Evolutionary conservation across 2,888 invertebrate genomes (phyloP), one percentile per base, ranked within the genome.

Genomic region (Phyllotreta striolata): DNA sequence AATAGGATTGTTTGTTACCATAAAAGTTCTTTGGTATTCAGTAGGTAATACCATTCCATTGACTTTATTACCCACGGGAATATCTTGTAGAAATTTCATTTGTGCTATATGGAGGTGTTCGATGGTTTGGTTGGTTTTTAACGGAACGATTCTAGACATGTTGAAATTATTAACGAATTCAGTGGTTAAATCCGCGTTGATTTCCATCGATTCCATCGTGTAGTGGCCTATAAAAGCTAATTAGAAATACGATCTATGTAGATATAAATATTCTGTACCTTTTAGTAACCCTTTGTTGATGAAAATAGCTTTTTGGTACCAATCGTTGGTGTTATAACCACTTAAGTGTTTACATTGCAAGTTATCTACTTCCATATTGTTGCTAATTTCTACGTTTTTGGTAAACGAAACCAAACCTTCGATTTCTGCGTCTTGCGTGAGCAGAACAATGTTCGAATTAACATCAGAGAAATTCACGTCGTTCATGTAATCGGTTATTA

Each of bases 11-110:
- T n/a, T n/a, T 7, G 55, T 54, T 78, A 86, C 87, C 85, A 84
- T 80, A 8, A 87, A 74, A 0, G 87, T 85, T 64, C 85, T 85
- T 12, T 76, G 63, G 60, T 80, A 82, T 72, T 86, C 85, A 40
- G 79, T 64, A 1, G 74, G 63, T 12, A 88, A 74, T 67, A 83
- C 74, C 1, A 80, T 66, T 0, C 76, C 80, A 72, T 87, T 88
- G 0, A 84, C 77, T 47, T 76, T 69, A 64, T 74, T 71, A 9
- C 69, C 72, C 37, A 81, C 80, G 37, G 57, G 24, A 41, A 81
- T 72, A 62, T 79, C 71, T 10, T 74, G 72, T 24, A 75, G 69
- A 6, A 73, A 57, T 1, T 67, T 72, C 7, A 85, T 63, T 63
- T 83, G 77, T 0, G 71, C 72, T 52, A 85, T 78, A 0, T 71